Percentiles rank a stretch among this genome's conserved stretches.
Conservation (phyloP, 2,797 vertebrate species). For the Eleutherodactylus coqui region DNA sequence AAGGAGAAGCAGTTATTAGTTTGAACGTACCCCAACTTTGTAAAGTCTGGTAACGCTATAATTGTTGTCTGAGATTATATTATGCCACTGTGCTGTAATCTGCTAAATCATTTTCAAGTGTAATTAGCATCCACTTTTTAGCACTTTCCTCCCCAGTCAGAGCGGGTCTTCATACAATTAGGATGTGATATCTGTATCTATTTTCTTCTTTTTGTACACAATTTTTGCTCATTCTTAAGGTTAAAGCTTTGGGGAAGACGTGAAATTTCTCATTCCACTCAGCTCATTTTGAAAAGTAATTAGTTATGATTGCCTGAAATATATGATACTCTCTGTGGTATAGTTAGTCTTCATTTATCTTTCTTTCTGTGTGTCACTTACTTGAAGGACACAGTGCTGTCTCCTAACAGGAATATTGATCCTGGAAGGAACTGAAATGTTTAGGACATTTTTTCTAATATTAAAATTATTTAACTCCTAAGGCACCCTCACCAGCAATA, state of each 20-base stretch:
- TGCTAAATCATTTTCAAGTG: not conserved
- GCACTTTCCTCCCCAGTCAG: not conserved
- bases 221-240: conserved; percentile 20
- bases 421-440: conserved; percentile 36
- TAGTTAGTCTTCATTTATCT: conserved; percentile 58
- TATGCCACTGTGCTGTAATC: not conserved
- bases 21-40: not conserved
- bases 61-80: not conserved
- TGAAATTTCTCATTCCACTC: conserved; percentile 53
- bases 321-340: conserved; percentile 57
- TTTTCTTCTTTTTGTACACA: conserved; percentile 25
- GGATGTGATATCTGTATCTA: not conserved
- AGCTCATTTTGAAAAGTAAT: conserved; percentile 62
- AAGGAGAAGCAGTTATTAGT: not conserved
- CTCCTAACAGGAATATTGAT: conserved; percentile 58
- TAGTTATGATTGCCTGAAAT: conserved; percentile 63
- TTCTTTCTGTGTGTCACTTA: conserved; percentile 51
- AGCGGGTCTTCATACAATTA: not conserved
- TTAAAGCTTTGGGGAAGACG: conserved; percentile 53
- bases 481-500: not conserved
- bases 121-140: not conserved
- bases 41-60: not conserved
- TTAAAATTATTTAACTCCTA: conserved; percentile 21
- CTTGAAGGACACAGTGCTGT: conserved; percentile 53
- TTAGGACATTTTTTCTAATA: conserved; percentile 34